phyloP scores from a whole-genome alignment of 2,113 vertebrate genomes.

The Cyprinodon variegatus region DNA sequence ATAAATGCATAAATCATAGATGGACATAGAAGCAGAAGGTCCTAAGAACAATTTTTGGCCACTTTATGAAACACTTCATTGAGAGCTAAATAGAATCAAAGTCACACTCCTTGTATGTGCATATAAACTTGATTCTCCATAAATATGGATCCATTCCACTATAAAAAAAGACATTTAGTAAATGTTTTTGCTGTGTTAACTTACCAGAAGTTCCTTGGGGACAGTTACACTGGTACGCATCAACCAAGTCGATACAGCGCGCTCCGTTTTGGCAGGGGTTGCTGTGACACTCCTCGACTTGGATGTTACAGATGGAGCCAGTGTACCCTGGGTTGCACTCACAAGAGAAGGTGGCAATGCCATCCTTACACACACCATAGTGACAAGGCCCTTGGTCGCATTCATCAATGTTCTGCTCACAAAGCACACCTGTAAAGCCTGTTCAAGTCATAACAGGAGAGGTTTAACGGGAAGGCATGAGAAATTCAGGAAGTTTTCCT shows the following conservation, averaged over 20 bases:
- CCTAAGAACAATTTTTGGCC: no score
- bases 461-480: not conserved
- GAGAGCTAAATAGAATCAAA: not conserved
- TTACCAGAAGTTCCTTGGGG: slow-evolving; percentile 86
- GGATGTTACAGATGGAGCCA: slow-evolving; percentile 90
- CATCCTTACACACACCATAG: slow-evolving; percentile 88
- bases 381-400: slow-evolving; percentile 91
- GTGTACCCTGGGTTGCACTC: slow-evolving; percentile 88
- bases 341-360: slow-evolving; percentile 90
- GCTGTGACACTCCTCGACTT: slow-evolving; percentile 91
- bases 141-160: not conserved
- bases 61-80: not conserved
- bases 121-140: not conserved
- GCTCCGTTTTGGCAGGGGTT: slow-evolving; percentile 90
- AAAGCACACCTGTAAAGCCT: slow-evolving; percentile 90
- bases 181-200: not conserved
- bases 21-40: no score
- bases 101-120: not conserved
- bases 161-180: not conserved
- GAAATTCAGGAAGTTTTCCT: not conserved
- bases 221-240: slow-evolving; percentile 92
- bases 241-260: slow-evolving; percentile 91
- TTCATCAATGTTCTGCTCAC: slow-evolving; percentile 90
- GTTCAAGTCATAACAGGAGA: not conserved
- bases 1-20: no score